phyloP scores from a whole-genome alignment of 1,140 invertebrate genomes.

The Calephelis nemesis region DNA sequence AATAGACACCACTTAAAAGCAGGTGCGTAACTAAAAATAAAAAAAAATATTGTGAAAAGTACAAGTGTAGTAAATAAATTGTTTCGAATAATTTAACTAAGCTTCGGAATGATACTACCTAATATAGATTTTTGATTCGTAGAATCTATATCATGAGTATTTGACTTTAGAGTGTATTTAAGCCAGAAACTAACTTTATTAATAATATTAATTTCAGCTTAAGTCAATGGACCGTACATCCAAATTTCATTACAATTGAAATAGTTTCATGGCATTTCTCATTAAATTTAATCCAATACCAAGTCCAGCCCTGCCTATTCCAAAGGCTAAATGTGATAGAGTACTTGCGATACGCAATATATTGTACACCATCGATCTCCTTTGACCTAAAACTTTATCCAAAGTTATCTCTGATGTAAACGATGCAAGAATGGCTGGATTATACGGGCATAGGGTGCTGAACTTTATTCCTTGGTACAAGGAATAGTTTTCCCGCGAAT shows the following conservation, averaged over 20 bases:
- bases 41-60: too few relatives aligned
- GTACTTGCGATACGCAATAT: conserved; percentile 46
- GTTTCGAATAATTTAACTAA: too few relatives aligned
- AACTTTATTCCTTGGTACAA: conserved; percentile 25
- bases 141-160: too few relatives aligned
- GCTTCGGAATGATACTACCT: too few relatives aligned
- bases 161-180: too few relatives aligned
- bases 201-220: too few relatives aligned
- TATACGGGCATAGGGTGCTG: conserved; percentile 26
- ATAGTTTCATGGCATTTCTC: neutral
- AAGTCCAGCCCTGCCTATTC: conserved; percentile 1
- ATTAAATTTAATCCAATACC: conserved; percentile 13
- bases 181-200: too few relatives aligned
- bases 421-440: conserved; percentile 38
- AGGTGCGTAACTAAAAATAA: too few relatives aligned
- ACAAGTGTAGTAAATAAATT: too few relatives aligned
- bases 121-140: too few relatives aligned
- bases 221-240: too few relatives aligned
- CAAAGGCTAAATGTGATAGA: conserved; percentile 36
- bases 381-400: conserved; percentile 66
- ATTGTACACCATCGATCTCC: conserved; percentile 45
- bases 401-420: conserved; percentile 62
- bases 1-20: too few relatives aligned
- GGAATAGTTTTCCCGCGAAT: conserved; percentile 25
- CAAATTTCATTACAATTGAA: neutral